Conservation (phyloP, 2,113 vertebrate genomes). For the Archocentrus centrarchus region DNA sequence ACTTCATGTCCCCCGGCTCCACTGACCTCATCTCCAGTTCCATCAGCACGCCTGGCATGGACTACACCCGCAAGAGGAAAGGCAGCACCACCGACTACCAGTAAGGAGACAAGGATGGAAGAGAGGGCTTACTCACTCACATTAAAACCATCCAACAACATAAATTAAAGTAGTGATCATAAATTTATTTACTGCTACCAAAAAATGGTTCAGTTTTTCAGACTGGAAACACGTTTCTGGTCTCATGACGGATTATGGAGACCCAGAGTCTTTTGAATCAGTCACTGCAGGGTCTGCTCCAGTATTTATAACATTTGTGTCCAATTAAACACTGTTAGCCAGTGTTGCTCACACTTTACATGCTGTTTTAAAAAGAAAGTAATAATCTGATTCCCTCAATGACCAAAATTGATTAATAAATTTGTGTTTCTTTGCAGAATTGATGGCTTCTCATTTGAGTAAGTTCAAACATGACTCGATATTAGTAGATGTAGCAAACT, state of each 20-base stretch:
- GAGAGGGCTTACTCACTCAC: background rate
- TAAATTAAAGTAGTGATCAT: background rate
- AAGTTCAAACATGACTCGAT: slow-evolving; percentile 76
- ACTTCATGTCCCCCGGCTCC: slow-evolving; percentile 96
- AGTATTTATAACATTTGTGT: background rate
- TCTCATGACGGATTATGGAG: background rate
- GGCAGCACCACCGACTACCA: slow-evolving; percentile 97
- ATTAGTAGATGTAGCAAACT: background rate
- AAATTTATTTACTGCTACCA: background rate
- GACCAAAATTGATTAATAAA: slow-evolving; percentile 20
- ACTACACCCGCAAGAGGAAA: slow-evolving; percentile 97
- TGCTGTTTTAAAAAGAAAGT: background rate
- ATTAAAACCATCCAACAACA: background rate
- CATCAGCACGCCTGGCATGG: slow-evolving; percentile 89
- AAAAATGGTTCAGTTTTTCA: too few relatives aligned
- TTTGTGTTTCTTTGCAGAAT: slow-evolving; percentile 86
- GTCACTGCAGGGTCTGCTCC: background rate
- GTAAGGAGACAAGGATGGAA: slow-evolving; percentile 78
- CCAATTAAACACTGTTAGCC: background rate
- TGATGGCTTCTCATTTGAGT: slow-evolving; percentile 95
- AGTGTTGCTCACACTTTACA: background rate
- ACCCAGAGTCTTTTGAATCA: background rate
- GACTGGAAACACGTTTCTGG: background rate
- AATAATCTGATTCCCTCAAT: background rate
- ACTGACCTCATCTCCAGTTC: slow-evolving; percentile 95